phyloP scores from a whole-genome alignment of 2,113 vertebrate species.

The Arenaria interpres region DNA sequence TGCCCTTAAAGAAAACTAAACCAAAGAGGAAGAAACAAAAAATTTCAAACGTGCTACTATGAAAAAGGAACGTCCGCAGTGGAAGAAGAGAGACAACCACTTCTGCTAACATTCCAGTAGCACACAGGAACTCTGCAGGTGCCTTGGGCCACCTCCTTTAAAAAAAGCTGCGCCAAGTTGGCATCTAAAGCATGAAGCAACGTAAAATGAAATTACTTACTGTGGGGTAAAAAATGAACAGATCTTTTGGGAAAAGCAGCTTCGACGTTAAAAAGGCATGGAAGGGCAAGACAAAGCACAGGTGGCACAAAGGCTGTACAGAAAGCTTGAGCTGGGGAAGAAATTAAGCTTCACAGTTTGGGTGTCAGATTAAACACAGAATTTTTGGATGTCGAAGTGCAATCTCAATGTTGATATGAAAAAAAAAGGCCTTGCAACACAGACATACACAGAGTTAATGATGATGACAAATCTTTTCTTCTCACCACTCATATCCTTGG shows the following conservation, averaged over 20 bases:
- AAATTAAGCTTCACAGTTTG: not conserved
- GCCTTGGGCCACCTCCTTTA: not conserved
- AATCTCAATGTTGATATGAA: not conserved
- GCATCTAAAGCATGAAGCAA: not conserved
- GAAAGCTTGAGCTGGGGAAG: not conserved
- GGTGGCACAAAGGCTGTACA: not conserved
- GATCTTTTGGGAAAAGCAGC: not conserved
- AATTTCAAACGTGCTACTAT: not conserved
- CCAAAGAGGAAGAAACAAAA: not conserved
- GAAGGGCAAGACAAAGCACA: not conserved
- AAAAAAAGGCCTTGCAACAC: not conserved
- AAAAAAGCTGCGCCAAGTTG: not conserved
- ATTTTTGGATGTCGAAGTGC: not conserved
- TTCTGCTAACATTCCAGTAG: fast-evolving
- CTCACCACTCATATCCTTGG: not conserved
- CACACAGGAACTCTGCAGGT: not conserved
- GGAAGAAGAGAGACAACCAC: not conserved
- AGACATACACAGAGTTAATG: fast-evolving
- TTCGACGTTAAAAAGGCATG: not conserved
- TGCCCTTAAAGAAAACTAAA: not conserved
- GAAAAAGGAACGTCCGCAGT: not conserved
- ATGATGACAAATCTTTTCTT: not conserved
- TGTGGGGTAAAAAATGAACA: not conserved
- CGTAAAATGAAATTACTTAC: not conserved
- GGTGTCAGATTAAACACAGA: not conserved